These are phyloP conservation scores for Nasua narica DNA, from an alignment of 2,797 vertebrate species.

Conservation along the genomic window DNA sequence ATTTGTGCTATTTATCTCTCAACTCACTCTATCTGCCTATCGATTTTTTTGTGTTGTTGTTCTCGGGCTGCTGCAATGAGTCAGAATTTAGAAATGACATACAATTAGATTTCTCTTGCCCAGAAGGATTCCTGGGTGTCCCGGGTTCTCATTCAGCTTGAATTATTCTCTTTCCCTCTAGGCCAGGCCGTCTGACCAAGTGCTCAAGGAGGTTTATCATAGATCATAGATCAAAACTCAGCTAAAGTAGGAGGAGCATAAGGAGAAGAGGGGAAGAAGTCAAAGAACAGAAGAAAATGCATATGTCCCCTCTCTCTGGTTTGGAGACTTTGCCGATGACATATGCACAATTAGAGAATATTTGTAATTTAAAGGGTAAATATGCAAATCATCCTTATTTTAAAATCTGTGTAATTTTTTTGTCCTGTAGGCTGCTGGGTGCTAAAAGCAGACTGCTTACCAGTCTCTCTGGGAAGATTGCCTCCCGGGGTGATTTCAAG, in stretches of 20 bases:
- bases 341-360: background rate
- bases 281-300: background rate
- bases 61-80: conserved; percentile 9
- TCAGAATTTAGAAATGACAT: conserved; percentile 45
- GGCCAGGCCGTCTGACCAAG: background rate
- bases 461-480: background rate
- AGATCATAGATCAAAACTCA: background rate
- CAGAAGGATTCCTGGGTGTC: background rate
- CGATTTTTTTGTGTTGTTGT: background rate
- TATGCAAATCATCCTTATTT: background rate
- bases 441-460: background rate
- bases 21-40: conserved; percentile 7
- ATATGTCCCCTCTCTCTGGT: background rate
- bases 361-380: background rate
- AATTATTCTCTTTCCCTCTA: conserved; percentile 13
- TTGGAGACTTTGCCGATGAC: background rate
- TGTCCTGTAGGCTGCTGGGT: background rate
- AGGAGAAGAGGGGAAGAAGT: background rate
- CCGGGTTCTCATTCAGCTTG: background rate
- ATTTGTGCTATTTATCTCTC: conserved; percentile 40
- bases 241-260: background rate
- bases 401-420: conserved; percentile 2
- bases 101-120: conserved; percentile 32
- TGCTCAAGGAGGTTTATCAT: background rate
- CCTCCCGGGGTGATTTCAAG: background rate